A percentile compares a stretch with the other conserved stretches of the same genome.
Conservation (phyloP, 2,797 vertebrate species). For the Caiman crocodilus region DNA sequence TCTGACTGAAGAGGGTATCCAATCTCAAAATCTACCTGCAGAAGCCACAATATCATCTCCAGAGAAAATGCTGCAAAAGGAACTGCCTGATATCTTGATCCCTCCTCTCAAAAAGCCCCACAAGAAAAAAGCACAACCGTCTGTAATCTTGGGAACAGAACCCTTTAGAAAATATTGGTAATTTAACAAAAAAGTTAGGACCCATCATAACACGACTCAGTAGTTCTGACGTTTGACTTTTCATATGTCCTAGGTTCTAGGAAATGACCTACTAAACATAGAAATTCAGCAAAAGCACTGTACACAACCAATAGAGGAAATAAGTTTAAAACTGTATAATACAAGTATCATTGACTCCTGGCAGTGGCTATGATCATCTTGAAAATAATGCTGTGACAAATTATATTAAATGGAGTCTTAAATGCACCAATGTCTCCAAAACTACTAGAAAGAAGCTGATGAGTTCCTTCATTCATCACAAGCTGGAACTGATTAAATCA, state of each 20-base stretch:
- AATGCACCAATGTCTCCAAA: background rate
- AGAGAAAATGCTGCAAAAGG: background rate
- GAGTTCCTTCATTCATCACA: background rate
- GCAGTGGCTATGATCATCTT: background rate
- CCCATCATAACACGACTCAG: background rate
- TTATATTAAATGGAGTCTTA: background rate
- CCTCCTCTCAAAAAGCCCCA: background rate
- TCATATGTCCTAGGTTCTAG: background rate
- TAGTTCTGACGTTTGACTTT: background rate
- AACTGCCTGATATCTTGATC: background rate
- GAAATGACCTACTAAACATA: background rate
- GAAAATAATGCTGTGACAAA: background rate
- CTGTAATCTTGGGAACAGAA: background rate
- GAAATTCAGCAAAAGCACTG: background rate
- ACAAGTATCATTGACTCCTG: background rate
- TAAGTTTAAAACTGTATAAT: background rate
- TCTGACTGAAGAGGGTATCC: background rate
- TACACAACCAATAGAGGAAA: background rate
- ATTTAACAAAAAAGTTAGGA: background rate
- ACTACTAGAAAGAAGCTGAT: background rate
- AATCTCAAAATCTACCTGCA: background rate
- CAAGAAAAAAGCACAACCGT: background rate
- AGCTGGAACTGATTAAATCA: background rate
- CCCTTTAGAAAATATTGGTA: background rate
- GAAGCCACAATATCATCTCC: background rate